These are phyloP conservation scores for Hyposoter dolosus DNA, from an alignment of 2,888 invertebrate genomes.

Conservation along the genomic window DNA sequence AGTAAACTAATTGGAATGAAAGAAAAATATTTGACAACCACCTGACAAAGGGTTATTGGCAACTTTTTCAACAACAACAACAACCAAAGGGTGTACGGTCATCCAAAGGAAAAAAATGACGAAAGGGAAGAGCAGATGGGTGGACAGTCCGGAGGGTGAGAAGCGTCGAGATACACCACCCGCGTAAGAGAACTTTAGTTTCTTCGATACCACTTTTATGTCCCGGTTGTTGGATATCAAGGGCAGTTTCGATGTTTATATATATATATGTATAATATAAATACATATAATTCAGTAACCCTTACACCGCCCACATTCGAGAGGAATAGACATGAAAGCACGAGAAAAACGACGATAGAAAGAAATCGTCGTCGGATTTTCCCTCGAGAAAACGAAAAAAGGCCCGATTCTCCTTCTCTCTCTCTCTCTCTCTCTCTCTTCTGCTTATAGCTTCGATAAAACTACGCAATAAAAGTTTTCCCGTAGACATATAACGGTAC, in stretches of 20 bases:
- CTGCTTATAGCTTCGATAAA: conserved; percentile 37
- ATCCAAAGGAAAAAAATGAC: neutral
- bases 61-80: neutral
- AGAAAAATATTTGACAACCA: neutral
- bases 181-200: conserved; percentile 30
- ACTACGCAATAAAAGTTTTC: conserved; percentile 53
- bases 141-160: neutral
- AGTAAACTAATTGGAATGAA: conserved; percentile 23
- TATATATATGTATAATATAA: neutral
- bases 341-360: conserved; percentile 35
- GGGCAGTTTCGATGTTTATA: conserved; percentile 44
- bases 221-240: conserved; percentile 50
- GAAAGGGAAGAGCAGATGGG: neutral
- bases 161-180: conserved; percentile 22
- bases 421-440: conserved; percentile 1
- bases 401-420: neutral
- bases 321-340: conserved; percentile 28
- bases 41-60: neutral
- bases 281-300: conserved; percentile 6
- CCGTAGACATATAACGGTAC: conserved; percentile 45
- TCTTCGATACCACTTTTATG: conserved; percentile 51
- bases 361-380: conserved; percentile 47
- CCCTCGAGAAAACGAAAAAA: conserved; percentile 40
- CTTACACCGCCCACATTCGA: conserved; percentile 18
- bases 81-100: neutral